A percentile compares a stretch with the other conserved stretches of the same genome.
Evolutionary conservation across 2,888 invertebrate genomes (phyloP).

Genomic region (Polietes domitor): DNA sequence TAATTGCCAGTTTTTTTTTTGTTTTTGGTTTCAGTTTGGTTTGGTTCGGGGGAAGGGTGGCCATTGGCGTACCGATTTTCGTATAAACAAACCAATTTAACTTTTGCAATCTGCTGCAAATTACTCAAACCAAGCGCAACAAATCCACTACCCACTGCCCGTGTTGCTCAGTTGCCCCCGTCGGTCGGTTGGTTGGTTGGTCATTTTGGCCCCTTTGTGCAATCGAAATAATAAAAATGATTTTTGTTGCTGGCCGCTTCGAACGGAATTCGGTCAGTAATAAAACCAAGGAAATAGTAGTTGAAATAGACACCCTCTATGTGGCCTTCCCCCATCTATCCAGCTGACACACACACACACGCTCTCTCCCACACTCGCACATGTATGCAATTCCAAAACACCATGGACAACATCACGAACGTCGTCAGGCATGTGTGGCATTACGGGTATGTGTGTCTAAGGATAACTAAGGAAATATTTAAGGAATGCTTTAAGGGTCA

Average conservation of each 20-base stretch:
- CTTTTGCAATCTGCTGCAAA: conserved; percentile 77
- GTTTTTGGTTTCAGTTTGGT: neutral
- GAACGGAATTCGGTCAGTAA: conserved; percentile 35
- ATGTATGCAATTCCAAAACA: conserved; percentile 25
- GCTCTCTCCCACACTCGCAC: neutral
- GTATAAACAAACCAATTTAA: conserved; percentile 74
- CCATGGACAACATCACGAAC: neutral
- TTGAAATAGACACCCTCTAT: conserved; percentile 29
- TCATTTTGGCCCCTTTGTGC: conserved; percentile 15
- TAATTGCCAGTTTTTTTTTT: neutral
- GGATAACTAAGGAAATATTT: conserved; percentile 34
- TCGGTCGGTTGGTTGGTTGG: neutral
- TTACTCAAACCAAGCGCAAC: conserved; percentile 70
- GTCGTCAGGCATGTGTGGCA: conserved; percentile 6
- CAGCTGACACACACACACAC: neutral
- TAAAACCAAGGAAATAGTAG: conserved; percentile 17
- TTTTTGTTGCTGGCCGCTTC: neutral
- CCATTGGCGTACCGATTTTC: conserved; percentile 32
- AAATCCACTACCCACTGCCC: conserved; percentile 48
- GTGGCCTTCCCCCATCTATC: neutral
- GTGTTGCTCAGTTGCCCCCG: neutral
- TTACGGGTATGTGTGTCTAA: conserved; percentile 25
- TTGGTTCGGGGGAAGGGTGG: conserved; percentile 58
- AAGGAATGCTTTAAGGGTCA: conserved; percentile 37
- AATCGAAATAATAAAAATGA: conserved; percentile 31